Percentiles rank a stretch among this genome's conserved stretches.
Evolutionary conservation across 1,140 invertebrate genomes (phyloP).

Genomic region (Cecropterus lyciades): DNA sequence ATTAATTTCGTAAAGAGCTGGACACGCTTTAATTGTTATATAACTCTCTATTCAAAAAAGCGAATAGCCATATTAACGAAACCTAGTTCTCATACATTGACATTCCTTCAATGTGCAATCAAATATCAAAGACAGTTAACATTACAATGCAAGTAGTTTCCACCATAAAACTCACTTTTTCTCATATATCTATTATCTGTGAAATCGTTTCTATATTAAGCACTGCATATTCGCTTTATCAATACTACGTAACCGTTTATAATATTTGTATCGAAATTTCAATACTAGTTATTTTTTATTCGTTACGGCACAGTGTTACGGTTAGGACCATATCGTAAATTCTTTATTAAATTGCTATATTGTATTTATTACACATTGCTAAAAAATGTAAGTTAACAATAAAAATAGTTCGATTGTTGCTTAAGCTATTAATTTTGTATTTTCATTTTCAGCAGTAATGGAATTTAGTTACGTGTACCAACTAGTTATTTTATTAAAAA

Average conservation of each 20-base stretch:
- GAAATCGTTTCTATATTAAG: too few species aligned
- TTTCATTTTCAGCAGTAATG: too few species aligned
- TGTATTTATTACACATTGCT: too few species aligned
- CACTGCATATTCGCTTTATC: background rate
- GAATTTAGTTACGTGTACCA: too few species aligned
- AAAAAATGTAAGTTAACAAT: too few species aligned
- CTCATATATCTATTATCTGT: background rate
- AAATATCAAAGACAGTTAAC: slow-evolving; percentile 21
- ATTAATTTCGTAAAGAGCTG: slow-evolving; percentile 55
- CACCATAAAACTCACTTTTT: slow-evolving; percentile 15
- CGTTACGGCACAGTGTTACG: too few species aligned
- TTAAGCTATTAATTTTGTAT: too few species aligned
- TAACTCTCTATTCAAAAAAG: slow-evolving; percentile 34
- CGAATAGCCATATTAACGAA: slow-evolving; percentile 7
- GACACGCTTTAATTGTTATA: slow-evolving; percentile 47
- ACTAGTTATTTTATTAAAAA: too few species aligned
- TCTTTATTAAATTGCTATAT: background rate
- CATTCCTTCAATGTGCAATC: slow-evolving; percentile 31
- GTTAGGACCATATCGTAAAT: background rate
- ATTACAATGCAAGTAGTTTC: slow-evolving; percentile 6
- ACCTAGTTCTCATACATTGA: slow-evolving; percentile 32
- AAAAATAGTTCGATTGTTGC: too few species aligned
- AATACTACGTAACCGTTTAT: slow-evolving; percentile 1
- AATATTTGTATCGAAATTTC: background rate
- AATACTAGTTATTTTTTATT: too few species aligned